These are phyloP conservation scores for Andrena camellia DNA, from an alignment of 2,888 invertebrate genomes.

Conservation along the genomic window DNA sequence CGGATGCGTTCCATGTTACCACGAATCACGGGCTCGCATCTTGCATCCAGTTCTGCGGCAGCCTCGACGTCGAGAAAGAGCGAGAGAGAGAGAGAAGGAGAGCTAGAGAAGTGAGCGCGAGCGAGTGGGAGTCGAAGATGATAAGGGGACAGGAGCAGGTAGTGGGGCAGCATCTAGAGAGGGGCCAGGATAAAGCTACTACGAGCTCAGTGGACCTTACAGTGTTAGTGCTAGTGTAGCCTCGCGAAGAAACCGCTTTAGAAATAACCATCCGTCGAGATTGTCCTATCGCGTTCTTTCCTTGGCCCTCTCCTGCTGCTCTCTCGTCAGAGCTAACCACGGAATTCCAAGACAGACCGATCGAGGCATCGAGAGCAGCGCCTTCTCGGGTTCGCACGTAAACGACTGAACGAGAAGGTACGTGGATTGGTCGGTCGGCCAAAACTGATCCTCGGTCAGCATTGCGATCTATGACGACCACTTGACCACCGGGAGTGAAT, in stretches of 20 bases:
- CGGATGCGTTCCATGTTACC: neutral
- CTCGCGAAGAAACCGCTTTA: constrained; percentile 42
- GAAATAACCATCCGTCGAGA: neutral
- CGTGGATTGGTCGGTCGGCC: neutral
- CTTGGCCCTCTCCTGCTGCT: neutral
- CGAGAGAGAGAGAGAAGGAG: neutral
- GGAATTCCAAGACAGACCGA: neutral
- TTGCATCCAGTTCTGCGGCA: neutral
- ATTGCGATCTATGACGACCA: no score
- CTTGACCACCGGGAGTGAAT: neutral
- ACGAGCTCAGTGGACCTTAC: constrained; percentile 29
- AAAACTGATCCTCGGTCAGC: neutral
- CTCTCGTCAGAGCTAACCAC: neutral
- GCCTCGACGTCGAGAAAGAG: neutral
- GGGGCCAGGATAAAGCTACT: constrained; percentile 63
- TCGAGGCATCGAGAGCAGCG: neutral
- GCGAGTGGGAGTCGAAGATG: constrained; percentile 42
- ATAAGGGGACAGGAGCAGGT: constrained; percentile 27
- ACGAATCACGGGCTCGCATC: neutral
- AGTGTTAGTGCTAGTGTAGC: constrained; percentile 59
- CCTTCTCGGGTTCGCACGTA: neutral
- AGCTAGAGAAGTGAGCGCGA: neutral
- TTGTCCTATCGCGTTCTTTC: neutral
- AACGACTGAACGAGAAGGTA: constrained; percentile 25
- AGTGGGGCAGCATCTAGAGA: constrained; percentile 52